Percentiles rank a stretch among this genome's conserved stretches.
Conservation (phyloP, 2,797 vertebrate species). For the Psittacula derbiana region DNA sequence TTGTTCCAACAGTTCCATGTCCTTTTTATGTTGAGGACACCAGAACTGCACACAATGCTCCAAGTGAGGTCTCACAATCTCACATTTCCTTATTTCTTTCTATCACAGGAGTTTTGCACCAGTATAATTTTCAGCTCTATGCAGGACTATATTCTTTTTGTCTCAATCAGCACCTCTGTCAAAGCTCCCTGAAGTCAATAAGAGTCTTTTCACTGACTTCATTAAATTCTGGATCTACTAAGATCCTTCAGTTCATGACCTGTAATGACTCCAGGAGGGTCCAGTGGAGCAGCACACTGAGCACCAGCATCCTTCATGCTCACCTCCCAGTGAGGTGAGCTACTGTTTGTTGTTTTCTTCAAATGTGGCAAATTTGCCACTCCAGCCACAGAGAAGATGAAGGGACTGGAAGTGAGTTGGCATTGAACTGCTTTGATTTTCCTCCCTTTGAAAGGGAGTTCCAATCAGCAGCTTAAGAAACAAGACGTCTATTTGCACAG, state of each 20-base stretch:
- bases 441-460: not conserved
- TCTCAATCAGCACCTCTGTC: not conserved
- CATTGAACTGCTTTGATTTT: not conserved
- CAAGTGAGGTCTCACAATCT: too few species aligned
- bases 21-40: too few species aligned
- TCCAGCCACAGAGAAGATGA: not conserved
- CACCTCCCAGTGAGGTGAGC: not conserved
- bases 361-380: not conserved
- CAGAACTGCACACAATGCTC: too few species aligned
- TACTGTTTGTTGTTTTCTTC: not conserved
- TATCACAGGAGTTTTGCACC: fast-evolving
- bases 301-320: not conserved
- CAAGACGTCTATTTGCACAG: not conserved
- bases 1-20: too few species aligned
- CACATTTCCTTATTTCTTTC: not conserved
- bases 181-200: not conserved
- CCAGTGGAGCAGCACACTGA: not conserved
- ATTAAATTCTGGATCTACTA: not conserved
- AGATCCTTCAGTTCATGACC: not conserved
- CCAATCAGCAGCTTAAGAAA: not conserved
- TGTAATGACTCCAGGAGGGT: not conserved
- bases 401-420: not conserved
- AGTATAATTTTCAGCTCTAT: not conserved
- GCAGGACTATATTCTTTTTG: not conserved
- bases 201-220: not conserved